Percentiles rank a stretch among this genome's conserved stretches.
phyloP scores from a whole-genome alignment of 2,797 vertebrate species.

The Brachyalestes nurse region DNA sequence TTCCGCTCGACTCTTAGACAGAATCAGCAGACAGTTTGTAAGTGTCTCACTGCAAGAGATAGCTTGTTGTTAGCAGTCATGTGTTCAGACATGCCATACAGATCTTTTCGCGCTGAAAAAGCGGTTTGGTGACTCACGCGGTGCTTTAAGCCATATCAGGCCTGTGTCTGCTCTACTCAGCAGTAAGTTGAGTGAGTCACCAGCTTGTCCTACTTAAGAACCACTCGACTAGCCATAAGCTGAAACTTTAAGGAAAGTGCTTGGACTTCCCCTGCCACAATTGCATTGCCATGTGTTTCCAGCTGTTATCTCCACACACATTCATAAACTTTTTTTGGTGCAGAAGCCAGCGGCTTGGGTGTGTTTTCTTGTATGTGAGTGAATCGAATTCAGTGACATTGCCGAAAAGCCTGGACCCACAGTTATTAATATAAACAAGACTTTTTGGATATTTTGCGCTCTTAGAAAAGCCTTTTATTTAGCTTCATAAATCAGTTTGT shows the following conservation, averaged over 20 bases:
- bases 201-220: conserved; percentile 33
- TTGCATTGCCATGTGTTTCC: conserved; percentile 31
- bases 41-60: conserved; percentile 33
- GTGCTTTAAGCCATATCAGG: conserved; percentile 47
- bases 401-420: background rate
- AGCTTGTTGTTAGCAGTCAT: conserved; percentile 50
- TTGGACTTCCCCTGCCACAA: conserved; percentile 50
- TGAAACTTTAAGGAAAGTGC: conserved; percentile 30
- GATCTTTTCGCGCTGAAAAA: conserved; percentile 37
- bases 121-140: conserved; percentile 48
- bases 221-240: conserved; percentile 35
- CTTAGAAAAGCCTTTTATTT: no score
- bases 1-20: background rate
- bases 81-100: conserved; percentile 52
- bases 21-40: conserved; percentile 32
- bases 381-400: background rate
- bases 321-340: background rate
- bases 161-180: conserved; percentile 37
- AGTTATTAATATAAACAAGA: background rate
- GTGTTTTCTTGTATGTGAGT: conserved; percentile 9
- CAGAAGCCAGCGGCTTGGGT: background rate
- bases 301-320: background rate
- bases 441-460: no score
- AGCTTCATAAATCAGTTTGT: no score
- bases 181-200: conserved; percentile 50